Evolutionary conservation across 1,140 invertebrate genomes (phyloP), one percentile per base, ranked within the genome.

Genomic region (Tetramorium simillimum): DNA sequence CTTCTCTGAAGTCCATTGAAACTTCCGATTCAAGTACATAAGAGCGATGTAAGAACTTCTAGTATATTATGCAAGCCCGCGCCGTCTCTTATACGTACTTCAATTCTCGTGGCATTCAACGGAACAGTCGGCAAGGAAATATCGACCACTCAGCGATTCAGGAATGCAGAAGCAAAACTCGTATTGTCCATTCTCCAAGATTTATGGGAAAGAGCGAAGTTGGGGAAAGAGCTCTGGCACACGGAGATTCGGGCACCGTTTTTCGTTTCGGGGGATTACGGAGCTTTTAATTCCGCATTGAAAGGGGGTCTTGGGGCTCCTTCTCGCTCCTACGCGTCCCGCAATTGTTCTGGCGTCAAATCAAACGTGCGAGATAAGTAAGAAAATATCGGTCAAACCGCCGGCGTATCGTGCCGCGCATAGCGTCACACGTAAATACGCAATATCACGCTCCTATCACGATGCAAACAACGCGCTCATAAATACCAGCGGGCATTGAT

Each of bases 401-500:
- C 18, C 60, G 28, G 24, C 43, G 43, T 73, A 33, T 37, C 53
- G 9, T 40, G 18, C 9, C 51, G 28, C 9, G 24, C 28, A 69
- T 3, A 49, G 33, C 18, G 46, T 63, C 21, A 37, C 33, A 40
- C 24, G 62, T 65, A 77, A 85, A 85, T 85, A 63, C 51, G n/a
- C 49, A 37, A 40, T 65, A 58, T 69, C 73, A 28, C 60, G 62
- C 60, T 56, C 7, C 37, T 78, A 86, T 78, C 84, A 49, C 49
- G 62, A 53, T 46, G 49, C 60, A 53, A 77, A 56, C 62, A 49
- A 33, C 85, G 85, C 63, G 58, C 56, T 77, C 70, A 69, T 78
- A 78, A 86, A 86, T 86, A 85, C 33, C 77, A 16, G 53, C n/a
- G 24, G 65, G 65, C 76, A 81, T 86, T 80, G 77, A 86, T 86